Evolutionary conservation across 2,888 invertebrate species (phyloP).

Genomic region (Melinopterus prodromus): DNA sequence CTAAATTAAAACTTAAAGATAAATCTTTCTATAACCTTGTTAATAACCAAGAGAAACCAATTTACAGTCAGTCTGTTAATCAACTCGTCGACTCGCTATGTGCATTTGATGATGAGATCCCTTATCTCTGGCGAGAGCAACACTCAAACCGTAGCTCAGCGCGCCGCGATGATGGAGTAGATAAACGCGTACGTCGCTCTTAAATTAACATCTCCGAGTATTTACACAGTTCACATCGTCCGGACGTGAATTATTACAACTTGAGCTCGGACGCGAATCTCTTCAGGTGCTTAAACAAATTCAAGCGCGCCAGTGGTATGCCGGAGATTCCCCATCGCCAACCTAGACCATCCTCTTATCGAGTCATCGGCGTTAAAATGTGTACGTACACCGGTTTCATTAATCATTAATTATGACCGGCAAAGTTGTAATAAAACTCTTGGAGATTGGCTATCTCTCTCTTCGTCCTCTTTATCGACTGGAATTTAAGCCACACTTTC

Average conservation of each 20-base stretch:
- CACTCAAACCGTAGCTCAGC: neutral
- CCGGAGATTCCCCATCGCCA: neutral
- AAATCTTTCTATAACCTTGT: neutral
- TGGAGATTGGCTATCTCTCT: too few relatives aligned
- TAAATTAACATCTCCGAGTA: constrained; percentile 4
- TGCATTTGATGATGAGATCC: neutral
- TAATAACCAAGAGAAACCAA: neutral
- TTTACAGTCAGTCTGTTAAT: neutral
- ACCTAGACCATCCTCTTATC: neutral
- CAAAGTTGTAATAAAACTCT: too few relatives aligned
- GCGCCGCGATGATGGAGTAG: neutral
- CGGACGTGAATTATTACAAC: neutral
- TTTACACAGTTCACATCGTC: neutral
- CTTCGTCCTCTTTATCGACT: too few relatives aligned
- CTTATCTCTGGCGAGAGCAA: neutral
- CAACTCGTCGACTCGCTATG: neutral
- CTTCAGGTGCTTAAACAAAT: neutral
- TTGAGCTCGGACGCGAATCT: neutral
- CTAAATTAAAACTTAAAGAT: neutral
- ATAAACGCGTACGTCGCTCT: neutral
- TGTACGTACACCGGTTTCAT: neutral
- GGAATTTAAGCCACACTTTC: too few relatives aligned
- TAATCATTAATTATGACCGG: too few relatives aligned
- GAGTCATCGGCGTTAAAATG: neutral
- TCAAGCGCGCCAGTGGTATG: neutral